Base-by-base conservation (phyloP, 2,888 invertebrate genomes). In the Drosophila sordidula region DNA sequence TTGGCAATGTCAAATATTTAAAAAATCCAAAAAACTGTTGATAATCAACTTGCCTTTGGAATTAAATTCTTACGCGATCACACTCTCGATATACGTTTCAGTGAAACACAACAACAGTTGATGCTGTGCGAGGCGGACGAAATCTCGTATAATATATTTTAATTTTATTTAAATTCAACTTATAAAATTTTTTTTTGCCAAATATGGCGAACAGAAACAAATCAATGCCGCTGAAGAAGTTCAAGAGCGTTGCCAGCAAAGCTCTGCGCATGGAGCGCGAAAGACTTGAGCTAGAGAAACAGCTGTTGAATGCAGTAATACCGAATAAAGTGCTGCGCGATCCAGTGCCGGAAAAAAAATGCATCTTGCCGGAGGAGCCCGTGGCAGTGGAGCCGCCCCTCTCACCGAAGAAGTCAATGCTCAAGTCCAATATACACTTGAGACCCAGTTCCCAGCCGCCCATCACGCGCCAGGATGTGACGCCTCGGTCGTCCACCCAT, bases 131-230 rank as follows among this genome's bases (percentile, higher is more conserved):
- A 39, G 6, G 11, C 6, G n/a, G 8, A 34, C 34, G 32, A 42
- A 6, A 2, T 14, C 4, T 42, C 6, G 9, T 34, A 44, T 0
- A 12, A 16, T 34, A 3, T 25, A 25, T 4, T 5, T 3, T 11
- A 4, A 34, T 8, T 34, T 11, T 4, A 5, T 22, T 25, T 22
- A 22, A 22, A 22, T 22, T 22, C 3, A 22, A 22, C 22, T 22
- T 22, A 22, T 4, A 22, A 4, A 22, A 22, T 22, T 22, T 22
- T 22, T 22, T 22, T 22, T 22, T 22, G 6, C 1, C 4, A 6
- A 32, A 25, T 16, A 56, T 56, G 46, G 36, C 36, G 6, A 12
- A 26, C 36, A 22, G 6, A 18, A 47, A 38, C n/a, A 38, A 26
- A 9, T 6, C n/a, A 9, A 3, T 47, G 46, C 16, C 16, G n/a